Conservation (phyloP, 2,888 invertebrate species). For the Drosophila niveifrons region DNA sequence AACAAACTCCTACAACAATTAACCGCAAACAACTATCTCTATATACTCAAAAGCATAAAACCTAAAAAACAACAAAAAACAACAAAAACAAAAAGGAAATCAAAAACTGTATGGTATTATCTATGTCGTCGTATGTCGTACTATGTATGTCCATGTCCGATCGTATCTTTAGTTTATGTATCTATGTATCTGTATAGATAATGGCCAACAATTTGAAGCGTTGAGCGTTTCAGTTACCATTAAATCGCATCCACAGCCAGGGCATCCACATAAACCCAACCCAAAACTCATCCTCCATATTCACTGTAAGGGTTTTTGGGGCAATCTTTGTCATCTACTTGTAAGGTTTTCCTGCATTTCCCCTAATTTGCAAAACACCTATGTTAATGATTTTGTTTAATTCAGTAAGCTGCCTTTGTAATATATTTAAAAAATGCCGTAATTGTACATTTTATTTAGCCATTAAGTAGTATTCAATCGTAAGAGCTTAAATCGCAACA, state of each 20-base stretch:
- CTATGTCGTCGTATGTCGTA: constrained; percentile 54
- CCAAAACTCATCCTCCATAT: constrained; percentile 36
- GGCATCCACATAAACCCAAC: constrained; percentile 5
- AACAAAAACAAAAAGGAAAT: constrained; percentile 33
- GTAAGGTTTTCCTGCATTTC: constrained; percentile 50
- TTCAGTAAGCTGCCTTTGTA: constrained; percentile 73
- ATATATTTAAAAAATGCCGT: constrained; percentile 69
- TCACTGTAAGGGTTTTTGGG: constrained; percentile 53
- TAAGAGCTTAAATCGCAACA: constrained; percentile 72
- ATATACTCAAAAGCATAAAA: constrained; percentile 69
- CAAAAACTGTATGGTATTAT: constrained; percentile 74
- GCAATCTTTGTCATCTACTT: constrained; percentile 31
- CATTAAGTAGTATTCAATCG: constrained; percentile 54
- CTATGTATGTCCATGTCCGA: constrained; percentile 47
- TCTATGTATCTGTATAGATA: constrained; percentile 27
- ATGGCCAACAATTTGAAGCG: constrained; percentile 34
- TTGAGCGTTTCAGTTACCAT: constrained; percentile 56
- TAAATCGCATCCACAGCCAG: not conserved
- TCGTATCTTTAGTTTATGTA: constrained; percentile 44
- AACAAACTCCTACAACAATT: constrained; percentile 47
- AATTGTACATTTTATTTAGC: constrained; percentile 63
- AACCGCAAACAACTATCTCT: constrained; percentile 64
- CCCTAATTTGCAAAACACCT: constrained; percentile 52
- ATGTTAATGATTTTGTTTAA: constrained; percentile 31
- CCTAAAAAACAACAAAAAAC: constrained; percentile 57